These are phyloP conservation scores for Microcebus murinus DNA, from an alignment of 2,113 vertebrate genomes.

Conservation along the genomic window DNA sequence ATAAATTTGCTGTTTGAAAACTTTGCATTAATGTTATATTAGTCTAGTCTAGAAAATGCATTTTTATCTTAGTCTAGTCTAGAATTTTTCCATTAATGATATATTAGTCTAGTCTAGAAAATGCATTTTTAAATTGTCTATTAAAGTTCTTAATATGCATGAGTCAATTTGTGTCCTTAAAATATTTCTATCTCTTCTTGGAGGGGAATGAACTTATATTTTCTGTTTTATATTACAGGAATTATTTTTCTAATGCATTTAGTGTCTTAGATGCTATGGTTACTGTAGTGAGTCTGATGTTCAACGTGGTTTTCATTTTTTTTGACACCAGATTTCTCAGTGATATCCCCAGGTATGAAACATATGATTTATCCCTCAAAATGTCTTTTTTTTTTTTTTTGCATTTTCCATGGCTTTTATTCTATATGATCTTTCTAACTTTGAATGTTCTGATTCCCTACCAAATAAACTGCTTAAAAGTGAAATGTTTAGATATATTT, in stretches of 20 bases:
- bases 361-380: background rate
- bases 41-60: background rate
- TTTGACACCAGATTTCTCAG: slow-evolving; percentile 82
- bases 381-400: background rate
- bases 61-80: background rate
- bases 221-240: slow-evolving; percentile 83
- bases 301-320: slow-evolving; percentile 89
- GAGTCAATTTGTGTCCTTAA: background rate
- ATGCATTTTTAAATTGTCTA: background rate
- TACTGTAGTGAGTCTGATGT: slow-evolving; percentile 88
- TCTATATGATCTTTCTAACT: background rate
- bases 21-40: background rate
- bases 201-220: background rate
- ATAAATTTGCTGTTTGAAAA: background rate
- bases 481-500: background rate
- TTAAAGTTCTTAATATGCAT: background rate
- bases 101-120: background rate
- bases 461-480: background rate
- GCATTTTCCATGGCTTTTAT: background rate
- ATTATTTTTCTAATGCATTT: slow-evolving; percentile 91
- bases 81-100: background rate
- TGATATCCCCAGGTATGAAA: slow-evolving; percentile 91
- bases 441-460: background rate
- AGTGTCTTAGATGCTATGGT: slow-evolving; percentile 91
- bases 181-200: background rate